These are phyloP conservation scores for Carlito syrichta DNA, from an alignment of 2,113 vertebrate species.

Conservation along the genomic window DNA sequence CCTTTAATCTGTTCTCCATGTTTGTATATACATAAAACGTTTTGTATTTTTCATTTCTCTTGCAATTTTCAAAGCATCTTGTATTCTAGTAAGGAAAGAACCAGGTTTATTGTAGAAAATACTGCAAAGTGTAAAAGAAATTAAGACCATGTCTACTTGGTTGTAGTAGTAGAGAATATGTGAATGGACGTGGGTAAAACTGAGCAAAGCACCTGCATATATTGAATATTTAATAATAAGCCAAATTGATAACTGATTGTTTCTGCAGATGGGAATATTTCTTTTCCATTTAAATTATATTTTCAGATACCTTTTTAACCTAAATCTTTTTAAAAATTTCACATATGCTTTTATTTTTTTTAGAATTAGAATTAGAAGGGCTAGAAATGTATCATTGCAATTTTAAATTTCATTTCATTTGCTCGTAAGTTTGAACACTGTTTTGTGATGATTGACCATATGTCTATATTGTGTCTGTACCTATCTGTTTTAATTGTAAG, in stretches of 20 bases:
- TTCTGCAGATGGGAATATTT: neutral
- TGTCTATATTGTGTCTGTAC: neutral
- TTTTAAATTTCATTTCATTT: neutral
- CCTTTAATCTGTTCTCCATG: neutral
- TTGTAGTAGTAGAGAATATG: neutral
- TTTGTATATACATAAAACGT: neutral
- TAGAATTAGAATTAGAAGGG: neutral
- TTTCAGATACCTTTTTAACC: neutral
- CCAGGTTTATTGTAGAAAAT: neutral
- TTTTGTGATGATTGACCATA: neutral
- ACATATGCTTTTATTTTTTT: neutral
- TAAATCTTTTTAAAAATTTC: neutral
- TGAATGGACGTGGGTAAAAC: neutral
- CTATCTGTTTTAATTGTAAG: neutral
- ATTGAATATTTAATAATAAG: neutral
- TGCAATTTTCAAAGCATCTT: neutral
- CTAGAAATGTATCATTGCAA: neutral
- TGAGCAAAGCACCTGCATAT: neutral
- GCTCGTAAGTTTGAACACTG: neutral
- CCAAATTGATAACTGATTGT: neutral
- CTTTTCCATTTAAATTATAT: neutral
- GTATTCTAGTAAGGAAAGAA: neutral
- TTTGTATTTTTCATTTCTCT: neutral
- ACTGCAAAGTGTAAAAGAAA: neutral
- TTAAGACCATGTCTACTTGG: neutral